phyloP scores from a whole-genome alignment of 2,113 vertebrate genomes.

The Ailuropoda melanoleuca region DNA sequence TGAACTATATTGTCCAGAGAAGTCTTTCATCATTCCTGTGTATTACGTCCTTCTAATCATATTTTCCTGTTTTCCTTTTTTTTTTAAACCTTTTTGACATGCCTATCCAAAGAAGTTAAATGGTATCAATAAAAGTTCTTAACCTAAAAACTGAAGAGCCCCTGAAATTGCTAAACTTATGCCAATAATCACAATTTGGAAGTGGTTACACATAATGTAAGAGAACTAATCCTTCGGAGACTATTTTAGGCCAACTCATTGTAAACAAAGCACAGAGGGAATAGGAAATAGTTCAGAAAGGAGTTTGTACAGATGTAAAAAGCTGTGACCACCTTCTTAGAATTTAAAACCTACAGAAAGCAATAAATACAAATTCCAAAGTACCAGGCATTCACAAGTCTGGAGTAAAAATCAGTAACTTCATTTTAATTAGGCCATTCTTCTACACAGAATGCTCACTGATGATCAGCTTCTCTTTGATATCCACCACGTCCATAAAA shows the following conservation, averaged over 20 bases:
- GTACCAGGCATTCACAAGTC: background rate
- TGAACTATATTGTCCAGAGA: background rate
- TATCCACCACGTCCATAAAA: background rate
- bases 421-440: background rate
- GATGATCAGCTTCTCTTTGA: background rate
- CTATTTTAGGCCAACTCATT: slow-evolving; percentile 15
- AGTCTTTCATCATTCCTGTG: background rate
- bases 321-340: background rate
- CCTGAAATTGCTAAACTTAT: background rate
- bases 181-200: slow-evolving; percentile 32
- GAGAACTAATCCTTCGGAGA: slow-evolving; percentile 1
- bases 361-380: background rate
- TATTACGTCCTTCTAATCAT: background rate
- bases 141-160: background rate
- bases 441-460: background rate
- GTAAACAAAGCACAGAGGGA: slow-evolving; percentile 27
- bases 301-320: background rate
- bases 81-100: background rate
- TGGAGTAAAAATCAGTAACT: background rate
- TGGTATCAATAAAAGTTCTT: slow-evolving; percentile 10
- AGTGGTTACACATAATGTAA: slow-evolving; percentile 1
- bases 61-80: background rate
- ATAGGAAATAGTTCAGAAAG: background rate
- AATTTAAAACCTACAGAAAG: background rate
- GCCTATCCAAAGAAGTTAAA: background rate